Evolutionary conservation across 2,888 invertebrate species (phyloP).

Genomic region (Tetragnatha montana): DNA sequence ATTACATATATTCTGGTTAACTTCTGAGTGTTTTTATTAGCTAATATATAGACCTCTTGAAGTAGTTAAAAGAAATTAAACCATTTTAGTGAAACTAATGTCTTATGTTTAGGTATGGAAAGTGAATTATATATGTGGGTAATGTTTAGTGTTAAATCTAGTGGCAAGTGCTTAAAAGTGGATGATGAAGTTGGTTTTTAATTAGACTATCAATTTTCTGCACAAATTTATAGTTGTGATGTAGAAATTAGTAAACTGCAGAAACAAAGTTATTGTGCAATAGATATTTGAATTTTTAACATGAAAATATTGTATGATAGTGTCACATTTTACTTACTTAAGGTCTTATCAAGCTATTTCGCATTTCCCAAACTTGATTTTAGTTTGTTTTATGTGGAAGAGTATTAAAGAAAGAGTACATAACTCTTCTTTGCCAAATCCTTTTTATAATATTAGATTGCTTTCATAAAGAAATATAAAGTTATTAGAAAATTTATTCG

Average conservation of each 20-base stretch:
- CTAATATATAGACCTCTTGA: slow-evolving; percentile 35
- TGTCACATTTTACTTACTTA: too few species aligned
- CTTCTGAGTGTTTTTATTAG: slow-evolving; percentile 58
- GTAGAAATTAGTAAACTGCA: background rate
- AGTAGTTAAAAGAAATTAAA: slow-evolving; percentile 34
- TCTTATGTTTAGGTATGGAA: slow-evolving; percentile 28
- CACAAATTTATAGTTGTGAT: background rate
- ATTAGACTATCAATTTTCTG: background rate
- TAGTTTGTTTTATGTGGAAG: too few species aligned
- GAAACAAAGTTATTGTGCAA: too few species aligned
- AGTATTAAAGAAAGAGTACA: too few species aligned
- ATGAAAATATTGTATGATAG: too few species aligned
- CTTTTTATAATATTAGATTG: too few species aligned
- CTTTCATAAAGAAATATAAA: too few species aligned
- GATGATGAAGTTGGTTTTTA: background rate
- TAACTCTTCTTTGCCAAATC: too few species aligned
- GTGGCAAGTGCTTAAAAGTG: background rate
- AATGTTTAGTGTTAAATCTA: background rate
- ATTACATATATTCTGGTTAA: slow-evolving; percentile 12
- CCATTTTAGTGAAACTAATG: slow-evolving; percentile 12
- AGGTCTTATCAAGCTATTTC: too few species aligned
- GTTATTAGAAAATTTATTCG: too few species aligned
- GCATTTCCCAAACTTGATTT: too few species aligned
- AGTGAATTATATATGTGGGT: slow-evolving; percentile 14
- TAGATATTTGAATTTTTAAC: too few species aligned